Percentiles rank a stretch among this genome's conserved stretches.
These are phyloP conservation scores for Xiphias gladius DNA, from an alignment of 2,113 vertebrate genomes.

Conservation along the genomic window DNA sequence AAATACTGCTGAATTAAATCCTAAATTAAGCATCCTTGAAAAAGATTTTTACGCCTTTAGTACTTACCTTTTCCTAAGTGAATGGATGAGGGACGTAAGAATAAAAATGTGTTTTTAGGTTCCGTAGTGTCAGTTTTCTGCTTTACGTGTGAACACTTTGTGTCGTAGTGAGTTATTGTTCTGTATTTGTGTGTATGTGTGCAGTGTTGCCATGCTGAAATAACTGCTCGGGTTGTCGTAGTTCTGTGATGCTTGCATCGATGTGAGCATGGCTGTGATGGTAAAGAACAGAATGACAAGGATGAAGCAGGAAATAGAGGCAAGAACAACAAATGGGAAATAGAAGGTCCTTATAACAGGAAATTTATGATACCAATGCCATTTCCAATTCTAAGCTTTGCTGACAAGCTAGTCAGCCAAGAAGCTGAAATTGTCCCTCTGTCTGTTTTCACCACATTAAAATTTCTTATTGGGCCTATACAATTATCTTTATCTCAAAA, in stretches of 20 bases:
- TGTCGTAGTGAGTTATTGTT: background rate
- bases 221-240: conserved; percentile 28
- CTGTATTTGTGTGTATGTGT: conserved; percentile 22
- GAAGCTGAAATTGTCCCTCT: conserved; percentile 8
- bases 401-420: background rate
- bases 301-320: conserved; percentile 29
- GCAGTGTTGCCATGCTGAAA: conserved; percentile 17
- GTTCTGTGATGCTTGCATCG: conserved; percentile 23
- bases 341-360: conserved; percentile 5
- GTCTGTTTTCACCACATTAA: background rate
- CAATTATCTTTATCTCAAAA: conserved; percentile 1
- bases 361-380: conserved; percentile 1
- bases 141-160: background rate
- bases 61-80: conserved; percentile 5
- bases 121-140: conserved; percentile 4
- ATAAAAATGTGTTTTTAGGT: conserved; percentile 10
- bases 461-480: background rate
- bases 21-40: conserved; percentile 47
- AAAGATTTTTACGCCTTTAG: conserved; percentile 29
- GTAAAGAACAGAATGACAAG: conserved; percentile 27
- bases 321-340: conserved; percentile 36
- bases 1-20: conserved; percentile 50
- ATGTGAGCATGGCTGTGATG: conserved; percentile 37
- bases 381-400: conserved; percentile 10
- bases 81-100: background rate